These are phyloP conservation scores for Aphrophora alni DNA, from an alignment of 2,888 invertebrate species.

Conservation along the genomic window DNA sequence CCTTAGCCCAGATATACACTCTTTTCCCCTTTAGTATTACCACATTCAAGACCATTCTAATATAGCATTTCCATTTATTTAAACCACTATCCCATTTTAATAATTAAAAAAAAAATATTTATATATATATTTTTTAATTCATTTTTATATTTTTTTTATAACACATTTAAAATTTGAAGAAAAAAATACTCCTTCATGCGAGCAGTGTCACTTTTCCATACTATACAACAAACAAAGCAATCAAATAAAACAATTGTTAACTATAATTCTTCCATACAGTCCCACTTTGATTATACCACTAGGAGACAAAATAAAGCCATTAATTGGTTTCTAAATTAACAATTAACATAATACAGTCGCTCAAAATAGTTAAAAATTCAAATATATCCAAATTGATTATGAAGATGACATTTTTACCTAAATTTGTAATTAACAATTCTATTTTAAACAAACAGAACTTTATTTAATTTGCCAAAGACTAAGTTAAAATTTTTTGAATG, in stretches of 20 bases:
- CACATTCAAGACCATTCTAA: conserved; percentile 21
- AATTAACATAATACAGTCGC: conserved; percentile 10
- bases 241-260: conserved; percentile 32
- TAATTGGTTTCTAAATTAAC: conserved; percentile 35
- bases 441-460: not conserved
- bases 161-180: conserved; percentile 40
- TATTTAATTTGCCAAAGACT: not conserved
- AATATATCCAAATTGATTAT: not conserved
- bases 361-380: not conserved
- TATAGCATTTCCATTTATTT: not conserved
- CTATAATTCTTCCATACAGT: conserved; percentile 25
- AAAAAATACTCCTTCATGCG: conserved; percentile 33
- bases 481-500: conserved; percentile 2
- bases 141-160: conserved; percentile 30
- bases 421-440: not conserved
- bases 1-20: conserved; percentile 32
- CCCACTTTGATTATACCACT: conserved; percentile 40
- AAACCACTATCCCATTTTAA: conserved; percentile 9
- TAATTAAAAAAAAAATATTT: conserved; percentile 25
- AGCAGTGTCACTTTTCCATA: conserved; percentile 31
- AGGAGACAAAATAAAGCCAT: conserved; percentile 41
- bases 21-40: not conserved
- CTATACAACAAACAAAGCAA: conserved; percentile 42
- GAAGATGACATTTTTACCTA: not conserved
- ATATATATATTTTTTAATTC: conserved; percentile 27